Conservation (phyloP, 2,113 vertebrate genomes). For the Oxyura jamaicensis region DNA sequence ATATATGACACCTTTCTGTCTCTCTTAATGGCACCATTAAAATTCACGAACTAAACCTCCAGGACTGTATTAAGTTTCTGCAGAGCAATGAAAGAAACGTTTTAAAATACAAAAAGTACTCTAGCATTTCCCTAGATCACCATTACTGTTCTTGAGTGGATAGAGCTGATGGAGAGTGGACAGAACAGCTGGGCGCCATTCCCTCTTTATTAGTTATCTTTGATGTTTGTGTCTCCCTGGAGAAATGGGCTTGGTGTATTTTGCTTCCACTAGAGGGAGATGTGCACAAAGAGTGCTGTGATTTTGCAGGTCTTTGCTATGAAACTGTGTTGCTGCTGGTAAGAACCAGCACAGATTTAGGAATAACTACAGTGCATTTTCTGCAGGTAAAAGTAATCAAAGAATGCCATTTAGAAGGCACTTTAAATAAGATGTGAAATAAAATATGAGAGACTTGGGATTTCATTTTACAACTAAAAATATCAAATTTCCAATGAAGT, state of each 20-base stretch:
- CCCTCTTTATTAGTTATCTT: background rate
- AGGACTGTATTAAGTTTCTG: background rate
- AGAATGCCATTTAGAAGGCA: background rate
- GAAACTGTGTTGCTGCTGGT: background rate
- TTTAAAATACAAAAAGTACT: background rate
- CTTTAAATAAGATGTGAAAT: background rate
- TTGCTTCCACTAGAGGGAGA: constrained; percentile 28
- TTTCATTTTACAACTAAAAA: background rate
- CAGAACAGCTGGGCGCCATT: background rate
- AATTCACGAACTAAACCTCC: background rate
- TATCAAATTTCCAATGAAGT: background rate
- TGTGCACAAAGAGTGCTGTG: background rate
- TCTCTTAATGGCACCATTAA: background rate
- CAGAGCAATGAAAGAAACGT: background rate
- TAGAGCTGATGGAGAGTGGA: background rate
- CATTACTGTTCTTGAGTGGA: background rate
- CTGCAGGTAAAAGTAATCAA: background rate
- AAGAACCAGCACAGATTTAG: background rate
- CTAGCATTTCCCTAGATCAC: background rate
- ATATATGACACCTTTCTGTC: background rate
- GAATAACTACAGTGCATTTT: background rate
- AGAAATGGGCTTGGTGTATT: background rate
- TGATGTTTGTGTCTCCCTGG: background rate
- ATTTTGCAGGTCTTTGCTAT: background rate
- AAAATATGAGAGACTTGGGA: background rate